Base-by-base conservation (phyloP, 2,113 vertebrate species). In the Tympanuchus pallidicinctus region DNA sequence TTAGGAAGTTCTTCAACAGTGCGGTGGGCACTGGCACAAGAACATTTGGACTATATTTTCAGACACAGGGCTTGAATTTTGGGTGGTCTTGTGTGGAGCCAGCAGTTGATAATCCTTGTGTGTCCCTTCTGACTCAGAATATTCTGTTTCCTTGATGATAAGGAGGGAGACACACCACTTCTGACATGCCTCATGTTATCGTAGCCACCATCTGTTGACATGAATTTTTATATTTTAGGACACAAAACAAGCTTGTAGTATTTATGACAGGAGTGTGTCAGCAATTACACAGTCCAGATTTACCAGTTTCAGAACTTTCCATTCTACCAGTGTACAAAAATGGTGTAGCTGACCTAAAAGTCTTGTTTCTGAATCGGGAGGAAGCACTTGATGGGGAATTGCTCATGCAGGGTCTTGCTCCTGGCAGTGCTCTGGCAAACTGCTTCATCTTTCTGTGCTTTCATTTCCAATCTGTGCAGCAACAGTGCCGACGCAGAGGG, bases 391-490 rank as follows among this genome's bases (percentile, higher is more conserved):
- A 10, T 16, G 25, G 21, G 13, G 17, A 56, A 19, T 32, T 8
- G 21, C 0, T 6, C 10, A 11, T 1, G 4, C 11, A 32, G 21
- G n/a, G 15, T 22, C 36, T 19, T 64, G 1, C 11, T 66, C 13
- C n/a, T 36, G 52, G 28, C 52, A 54, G 27, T 15, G 27, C 52
- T 54, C 15, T 30, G 27, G 25, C 19, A 34, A 54, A 65, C 8
- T 0, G 2, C 20, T 54, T 71, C 3, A 47, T 17, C 22, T n/a
- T 60, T 38, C 57, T 22, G 13, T 50, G 61, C 30, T 84, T 81
- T 50, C 42, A 28, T 50, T 79, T 70, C 34, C 36, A 30, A 27
- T 13, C 19, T 5, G 42, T 7, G 7, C 42, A 32, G 64, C 64
- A 42, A 13, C 40, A 40, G 22, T 42, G 34, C 34, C 1, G 15